Percentiles rank a stretch among this genome's conserved stretches.
Evolutionary conservation across 2,888 invertebrate genomes (phyloP).

Genomic region (Eupithecia subfuscata): DNA sequence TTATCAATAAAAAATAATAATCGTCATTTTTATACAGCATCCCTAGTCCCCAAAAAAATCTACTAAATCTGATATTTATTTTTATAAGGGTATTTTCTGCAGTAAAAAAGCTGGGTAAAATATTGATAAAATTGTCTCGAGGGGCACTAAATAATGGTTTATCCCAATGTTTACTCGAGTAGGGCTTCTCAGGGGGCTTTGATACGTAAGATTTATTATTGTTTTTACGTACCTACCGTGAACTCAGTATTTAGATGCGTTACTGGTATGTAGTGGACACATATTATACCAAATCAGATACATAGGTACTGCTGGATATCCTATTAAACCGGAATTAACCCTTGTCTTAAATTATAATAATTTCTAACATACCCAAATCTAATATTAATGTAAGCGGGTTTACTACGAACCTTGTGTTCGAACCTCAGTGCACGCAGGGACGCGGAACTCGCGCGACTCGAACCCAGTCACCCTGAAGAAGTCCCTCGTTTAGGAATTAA

Average conservation of each 20-base stretch:
- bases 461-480: no score
- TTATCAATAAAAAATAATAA: background rate
- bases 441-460: no score
- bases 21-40: background rate
- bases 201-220: background rate
- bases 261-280: no score
- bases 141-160: constrained; percentile 19
- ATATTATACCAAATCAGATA: no score
- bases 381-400: no score
- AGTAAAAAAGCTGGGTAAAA: background rate
- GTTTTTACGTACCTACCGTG: background rate
- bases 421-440: no score
- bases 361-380: no score
- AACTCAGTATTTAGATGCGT: background rate
- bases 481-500: no score
- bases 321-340: background rate
- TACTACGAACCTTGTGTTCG: no score
- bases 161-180: constrained; percentile 10
- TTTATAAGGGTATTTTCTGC: background rate
- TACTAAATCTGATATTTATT: background rate
- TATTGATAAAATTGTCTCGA: constrained; percentile 16
- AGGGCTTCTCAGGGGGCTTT: constrained; percentile 13
- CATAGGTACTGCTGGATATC: background rate
- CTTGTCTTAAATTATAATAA: no score
- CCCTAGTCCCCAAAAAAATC: background rate